phyloP scores from a whole-genome alignment of 2,888 invertebrate genomes.

The Pterostichus niger region DNA sequence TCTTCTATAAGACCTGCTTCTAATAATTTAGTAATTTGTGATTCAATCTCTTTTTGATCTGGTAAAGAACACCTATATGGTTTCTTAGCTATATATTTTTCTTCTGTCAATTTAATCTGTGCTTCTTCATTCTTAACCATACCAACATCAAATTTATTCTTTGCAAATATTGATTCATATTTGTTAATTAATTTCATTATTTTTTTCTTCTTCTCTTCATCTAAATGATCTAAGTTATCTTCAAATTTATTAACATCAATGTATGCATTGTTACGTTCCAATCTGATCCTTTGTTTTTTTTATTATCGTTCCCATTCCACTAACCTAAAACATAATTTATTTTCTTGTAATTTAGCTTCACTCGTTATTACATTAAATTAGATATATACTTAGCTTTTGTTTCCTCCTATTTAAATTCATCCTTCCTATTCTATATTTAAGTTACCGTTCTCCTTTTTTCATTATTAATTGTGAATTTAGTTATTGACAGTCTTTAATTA shows the following conservation, averaged over 20 bases:
- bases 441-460: too few species aligned
- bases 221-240: conserved; percentile 11
- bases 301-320: too few species aligned
- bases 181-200: conserved; percentile 44
- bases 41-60: conserved; percentile 67
- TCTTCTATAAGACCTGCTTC: conserved; percentile 51
- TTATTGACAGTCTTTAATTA: too few species aligned
- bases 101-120: conserved; percentile 60
- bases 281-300: too few species aligned
- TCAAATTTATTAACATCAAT: conserved; percentile 5
- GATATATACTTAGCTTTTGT: too few species aligned
- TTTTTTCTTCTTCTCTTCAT: background rate
- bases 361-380: too few species aligned
- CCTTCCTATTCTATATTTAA: too few species aligned
- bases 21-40: conserved; percentile 59
- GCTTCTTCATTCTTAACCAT: conserved; percentile 61
- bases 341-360: too few species aligned
- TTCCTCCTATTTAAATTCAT: too few species aligned
- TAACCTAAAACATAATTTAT: too few species aligned
- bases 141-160: conserved; percentile 45
- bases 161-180: conserved; percentile 55
- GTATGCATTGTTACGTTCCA: too few species aligned
- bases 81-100: conserved; percentile 43
- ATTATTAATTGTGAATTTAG: too few species aligned
- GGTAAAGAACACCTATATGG: conserved; percentile 15